Percentiles rank a stretch among this genome's conserved stretches.
These are phyloP conservation scores for Olivierus martensii DNA, from an alignment of 1,140 invertebrate genomes.

Conservation along the genomic window DNA sequence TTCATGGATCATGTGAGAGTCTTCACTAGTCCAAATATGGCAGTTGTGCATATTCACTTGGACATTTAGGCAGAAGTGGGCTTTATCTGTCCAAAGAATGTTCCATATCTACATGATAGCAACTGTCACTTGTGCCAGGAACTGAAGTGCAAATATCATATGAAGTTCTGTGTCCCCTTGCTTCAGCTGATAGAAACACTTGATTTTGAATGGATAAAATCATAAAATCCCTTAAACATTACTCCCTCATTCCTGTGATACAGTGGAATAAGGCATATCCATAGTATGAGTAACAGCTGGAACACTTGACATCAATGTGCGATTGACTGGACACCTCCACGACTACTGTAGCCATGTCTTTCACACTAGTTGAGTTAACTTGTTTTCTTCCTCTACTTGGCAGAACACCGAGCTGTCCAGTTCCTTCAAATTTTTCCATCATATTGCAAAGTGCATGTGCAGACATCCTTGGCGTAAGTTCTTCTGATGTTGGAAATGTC, in stretches of 20 bases:
- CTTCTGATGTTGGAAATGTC: too few relatives aligned
- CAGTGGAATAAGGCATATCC: slow-evolving; percentile 3
- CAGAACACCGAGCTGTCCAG: neutral
- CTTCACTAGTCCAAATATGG: too few relatives aligned
- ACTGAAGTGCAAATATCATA: neutral
- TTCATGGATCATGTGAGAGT: too few relatives aligned
- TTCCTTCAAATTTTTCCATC: slow-evolving; percentile 1
- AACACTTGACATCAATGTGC: neutral
- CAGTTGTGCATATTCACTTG: too few relatives aligned
- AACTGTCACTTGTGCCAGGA: neutral
- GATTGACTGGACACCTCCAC: neutral
- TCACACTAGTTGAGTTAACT: neutral
- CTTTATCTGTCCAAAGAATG: neutral
- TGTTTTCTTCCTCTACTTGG: neutral
- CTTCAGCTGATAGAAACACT: neutral
- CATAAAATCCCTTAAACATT: neutral
- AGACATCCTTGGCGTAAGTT: neutral
- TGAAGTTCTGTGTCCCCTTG: neutral
- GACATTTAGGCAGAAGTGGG: too few relatives aligned
- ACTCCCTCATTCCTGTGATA: neutral
- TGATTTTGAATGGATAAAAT: neutral
- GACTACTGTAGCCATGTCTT: neutral
- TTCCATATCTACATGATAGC: neutral
- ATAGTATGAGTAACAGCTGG: neutral
- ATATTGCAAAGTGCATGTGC: neutral